Evolutionary conservation across 2,888 invertebrate species (phyloP), one percentile per base, ranked within the genome.

Genomic region (Odontothrips loti): DNA sequence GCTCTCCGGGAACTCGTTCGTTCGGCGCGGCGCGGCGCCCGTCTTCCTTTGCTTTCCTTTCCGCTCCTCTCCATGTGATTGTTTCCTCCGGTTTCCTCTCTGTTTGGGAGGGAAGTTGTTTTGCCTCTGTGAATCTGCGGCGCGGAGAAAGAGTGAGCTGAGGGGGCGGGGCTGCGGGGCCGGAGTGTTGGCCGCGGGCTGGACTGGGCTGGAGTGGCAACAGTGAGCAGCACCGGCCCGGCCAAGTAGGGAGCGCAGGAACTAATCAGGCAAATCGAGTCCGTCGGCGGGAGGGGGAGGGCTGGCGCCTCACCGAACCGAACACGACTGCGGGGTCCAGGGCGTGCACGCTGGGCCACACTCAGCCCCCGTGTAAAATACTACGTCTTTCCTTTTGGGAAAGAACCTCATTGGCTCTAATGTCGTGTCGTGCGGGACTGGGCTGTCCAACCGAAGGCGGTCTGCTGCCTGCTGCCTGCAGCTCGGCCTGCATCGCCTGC

Each of bases 61-160:
- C n/a, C n/a, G n/a, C n/a, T n/a, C n/a, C 34, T 43, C 34, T 17
- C 58, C 17, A 17, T 20, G 58, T 58, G 58, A 58, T 58, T 58
- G 58, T 58, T 58, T 58, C 58, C 58, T 58, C 4, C 12, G 58
- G 58, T 58, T 58, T 58, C 58, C 58, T 58, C 58, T 58, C 58
- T 6, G 15, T 58, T 15, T n/a, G 58, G 10, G 10, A 15, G 58
- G 58, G 20, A 43, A 43, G 58, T n/a, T 15, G 34, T 43, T 58
- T 58, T 58, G 15, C 58, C 58, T 58, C 20, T 58, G 58, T 58
- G 58, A 58, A 58, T 58, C 58, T n/a, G 58, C 58, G 58, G 58
- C 58, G 58, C 51, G 58, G n/a, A 58, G 20, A 43, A 43, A 58
- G 58, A 58, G n/a, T 15, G 34, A 43, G 34, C 3, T 4, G 34